phyloP scores from a whole-genome alignment of 1,140 invertebrate genomes.

The Condylostylus longicornis region DNA sequence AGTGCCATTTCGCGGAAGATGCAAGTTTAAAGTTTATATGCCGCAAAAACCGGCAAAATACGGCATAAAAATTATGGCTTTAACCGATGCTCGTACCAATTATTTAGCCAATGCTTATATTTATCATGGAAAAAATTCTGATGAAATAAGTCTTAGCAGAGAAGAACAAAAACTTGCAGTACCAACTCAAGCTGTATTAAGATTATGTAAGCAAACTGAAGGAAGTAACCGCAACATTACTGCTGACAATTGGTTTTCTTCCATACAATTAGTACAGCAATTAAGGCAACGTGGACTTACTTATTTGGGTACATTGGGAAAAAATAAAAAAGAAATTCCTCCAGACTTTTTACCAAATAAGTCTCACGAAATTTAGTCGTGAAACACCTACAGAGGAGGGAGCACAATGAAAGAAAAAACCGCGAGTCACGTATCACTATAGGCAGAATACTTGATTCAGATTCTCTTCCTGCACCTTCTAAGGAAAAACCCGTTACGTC shows the following conservation, averaged over 20 bases:
- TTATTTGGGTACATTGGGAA: slow-evolving; percentile 32
- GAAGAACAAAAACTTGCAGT: slow-evolving; percentile 12
- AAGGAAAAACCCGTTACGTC: too few relatives aligned
- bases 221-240: slow-evolving; percentile 24
- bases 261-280: slow-evolving; percentile 21
- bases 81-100: slow-evolving; percentile 19
- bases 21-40: slow-evolving; percentile 32
- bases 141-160: slow-evolving; percentile 12
- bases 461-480: too few relatives aligned
- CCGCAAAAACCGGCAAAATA: slow-evolving; percentile 35
- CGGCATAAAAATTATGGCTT: slow-evolving; percentile 28
- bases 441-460: too few relatives aligned
- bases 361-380: too few relatives aligned
- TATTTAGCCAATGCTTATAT: slow-evolving; percentile 17
- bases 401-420: too few relatives aligned
- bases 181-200: too few relatives aligned
- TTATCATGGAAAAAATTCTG: slow-evolving; percentile 15
- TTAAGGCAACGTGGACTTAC: slow-evolving; percentile 23
- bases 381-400: too few relatives aligned
- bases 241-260: slow-evolving; percentile 31
- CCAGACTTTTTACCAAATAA: slow-evolving; percentile 15
- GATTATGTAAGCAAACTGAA: slow-evolving; percentile 19
- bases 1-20: slow-evolving; percentile 25
- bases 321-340: slow-evolving; percentile 33
- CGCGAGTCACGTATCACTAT: too few relatives aligned